Percentiles rank a stretch among this genome's conserved stretches.
phyloP scores from a whole-genome alignment of 2,888 invertebrate species.

The Antheraea assamensis region DNA sequence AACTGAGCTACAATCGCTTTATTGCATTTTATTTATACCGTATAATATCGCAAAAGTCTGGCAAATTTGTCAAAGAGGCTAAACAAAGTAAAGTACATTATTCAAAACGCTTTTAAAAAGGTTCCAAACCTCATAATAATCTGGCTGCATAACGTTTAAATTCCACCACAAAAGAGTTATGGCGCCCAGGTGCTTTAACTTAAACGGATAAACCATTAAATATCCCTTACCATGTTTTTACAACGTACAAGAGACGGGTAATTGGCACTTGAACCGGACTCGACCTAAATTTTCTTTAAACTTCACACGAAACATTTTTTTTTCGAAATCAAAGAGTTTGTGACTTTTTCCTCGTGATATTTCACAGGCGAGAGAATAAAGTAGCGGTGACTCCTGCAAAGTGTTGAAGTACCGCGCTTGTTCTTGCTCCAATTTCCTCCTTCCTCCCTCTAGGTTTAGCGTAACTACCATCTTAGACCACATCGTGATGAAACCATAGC shows the following conservation, averaged over 20 bases:
- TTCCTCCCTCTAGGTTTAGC: too few species aligned
- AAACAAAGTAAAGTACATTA: neutral
- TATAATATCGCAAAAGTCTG: too few species aligned
- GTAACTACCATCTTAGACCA: too few species aligned
- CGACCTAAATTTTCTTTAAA: conserved; percentile 7
- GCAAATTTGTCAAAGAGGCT: neutral
- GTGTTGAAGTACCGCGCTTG: conserved; percentile 47
- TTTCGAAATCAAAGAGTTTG: neutral
- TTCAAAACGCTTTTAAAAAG: conserved; percentile 2
- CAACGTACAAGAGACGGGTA: conserved; percentile 6
- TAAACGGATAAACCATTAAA: neutral
- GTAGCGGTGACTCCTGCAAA: conserved; percentile 37
- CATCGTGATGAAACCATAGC: too few species aligned
- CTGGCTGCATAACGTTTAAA: neutral
- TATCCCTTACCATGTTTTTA: conserved; percentile 9
- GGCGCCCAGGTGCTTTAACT: neutral
- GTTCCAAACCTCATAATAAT: conserved; percentile 1
- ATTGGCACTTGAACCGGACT: neutral
- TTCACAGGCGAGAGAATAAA: conserved; percentile 28
- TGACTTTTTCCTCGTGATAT: conserved; percentile 4
- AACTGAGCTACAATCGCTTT: too few species aligned
- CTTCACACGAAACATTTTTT: neutral
- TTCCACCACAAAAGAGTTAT: neutral
- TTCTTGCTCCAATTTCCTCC: conserved; percentile 61
- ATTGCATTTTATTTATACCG: too few species aligned